Evolutionary conservation across 35 echinoderm and acorn worm species (phyloP).

Genomic region (Strongylocentrotus purpuratus): DNA sequence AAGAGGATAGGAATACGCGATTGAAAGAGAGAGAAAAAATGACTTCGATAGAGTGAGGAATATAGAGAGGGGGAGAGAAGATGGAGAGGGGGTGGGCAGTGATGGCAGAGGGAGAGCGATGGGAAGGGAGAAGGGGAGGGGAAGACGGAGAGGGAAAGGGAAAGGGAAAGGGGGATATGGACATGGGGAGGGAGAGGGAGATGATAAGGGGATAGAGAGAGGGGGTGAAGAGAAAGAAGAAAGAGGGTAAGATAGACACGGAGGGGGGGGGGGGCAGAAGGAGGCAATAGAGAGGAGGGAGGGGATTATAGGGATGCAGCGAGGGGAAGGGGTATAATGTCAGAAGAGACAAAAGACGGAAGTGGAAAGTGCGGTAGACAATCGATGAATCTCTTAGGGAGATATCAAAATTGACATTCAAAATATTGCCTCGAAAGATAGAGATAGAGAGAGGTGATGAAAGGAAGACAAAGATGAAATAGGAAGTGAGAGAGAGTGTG

Average conservation of each 20-base stretch:
- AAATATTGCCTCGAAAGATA: background rate
- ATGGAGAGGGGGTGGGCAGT: background rate
- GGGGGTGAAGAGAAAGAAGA: background rate
- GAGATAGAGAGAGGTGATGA: too few relatives aligned
- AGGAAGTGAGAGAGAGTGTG: too few relatives aligned
- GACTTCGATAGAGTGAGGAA: too few relatives aligned
- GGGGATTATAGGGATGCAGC: background rate
- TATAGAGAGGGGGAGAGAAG: background rate
- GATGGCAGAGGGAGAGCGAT: background rate
- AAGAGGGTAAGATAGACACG: background rate
- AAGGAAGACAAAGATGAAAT: too few relatives aligned
- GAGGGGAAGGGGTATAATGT: too few relatives aligned
- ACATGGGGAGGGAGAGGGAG: too few relatives aligned
- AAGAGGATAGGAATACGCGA: too few relatives aligned
- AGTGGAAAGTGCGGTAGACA: background rate
- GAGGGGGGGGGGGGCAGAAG: background rate
- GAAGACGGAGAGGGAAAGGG: background rate
- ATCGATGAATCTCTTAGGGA: background rate
- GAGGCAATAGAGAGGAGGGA: background rate
- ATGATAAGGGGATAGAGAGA: background rate
- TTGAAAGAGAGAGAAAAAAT: too few relatives aligned
- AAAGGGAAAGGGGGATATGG: too few relatives aligned
- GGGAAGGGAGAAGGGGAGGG: background rate
- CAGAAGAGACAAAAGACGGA: background rate
- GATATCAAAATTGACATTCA: slow-evolving; percentile 5